These are phyloP conservation scores for Alosa alosa DNA, from an alignment of 2,113 vertebrate species.

Conservation along the genomic window DNA sequence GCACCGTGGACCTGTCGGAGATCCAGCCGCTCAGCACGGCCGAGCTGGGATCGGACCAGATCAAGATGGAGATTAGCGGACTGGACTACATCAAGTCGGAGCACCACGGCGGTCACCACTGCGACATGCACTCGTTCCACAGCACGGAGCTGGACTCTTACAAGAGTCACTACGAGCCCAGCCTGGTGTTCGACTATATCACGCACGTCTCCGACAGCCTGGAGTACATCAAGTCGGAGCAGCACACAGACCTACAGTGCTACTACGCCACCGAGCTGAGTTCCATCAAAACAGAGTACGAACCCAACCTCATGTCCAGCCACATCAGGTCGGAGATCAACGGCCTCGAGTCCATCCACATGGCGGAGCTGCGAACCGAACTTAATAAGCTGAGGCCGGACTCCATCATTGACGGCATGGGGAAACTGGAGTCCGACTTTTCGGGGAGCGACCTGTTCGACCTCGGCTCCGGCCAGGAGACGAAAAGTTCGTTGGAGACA, in stretches of 20 bases:
- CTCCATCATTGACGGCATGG: conserved; percentile 60
- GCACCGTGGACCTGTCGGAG: conserved; percentile 73
- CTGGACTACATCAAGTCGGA: conserved; percentile 78
- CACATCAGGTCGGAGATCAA: conserved; percentile 61
- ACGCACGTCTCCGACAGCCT: conserved; percentile 74
- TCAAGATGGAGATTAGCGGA: conserved; percentile 80
- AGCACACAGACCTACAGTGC: conserved; percentile 73
- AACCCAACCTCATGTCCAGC: conserved; percentile 53
- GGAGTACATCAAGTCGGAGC: conserved; percentile 77
- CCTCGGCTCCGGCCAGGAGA: conserved; percentile 48
- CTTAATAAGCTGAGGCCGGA: conserved; percentile 77
- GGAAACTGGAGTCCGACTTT: conserved; percentile 64
- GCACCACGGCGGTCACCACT: conserved; percentile 50
- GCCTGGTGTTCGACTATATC: conserved; percentile 75
- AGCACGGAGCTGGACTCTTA: conserved; percentile 68
- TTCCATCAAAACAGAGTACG: conserved; percentile 65
- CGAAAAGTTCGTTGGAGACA: conserved; percentile 36
- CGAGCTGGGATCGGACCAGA: conserved; percentile 73
- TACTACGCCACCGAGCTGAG: conserved; percentile 71
- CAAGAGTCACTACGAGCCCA: conserved; percentile 74
- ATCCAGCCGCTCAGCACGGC: conserved; percentile 76
- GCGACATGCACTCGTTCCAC: conserved; percentile 62
- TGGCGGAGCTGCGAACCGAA: conserved; percentile 75
- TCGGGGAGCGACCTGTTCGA: conserved; percentile 58
- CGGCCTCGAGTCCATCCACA: conserved; percentile 76